Conservation (phyloP, 2,797 vertebrate species). For the Erethizon dorsatum region DNA sequence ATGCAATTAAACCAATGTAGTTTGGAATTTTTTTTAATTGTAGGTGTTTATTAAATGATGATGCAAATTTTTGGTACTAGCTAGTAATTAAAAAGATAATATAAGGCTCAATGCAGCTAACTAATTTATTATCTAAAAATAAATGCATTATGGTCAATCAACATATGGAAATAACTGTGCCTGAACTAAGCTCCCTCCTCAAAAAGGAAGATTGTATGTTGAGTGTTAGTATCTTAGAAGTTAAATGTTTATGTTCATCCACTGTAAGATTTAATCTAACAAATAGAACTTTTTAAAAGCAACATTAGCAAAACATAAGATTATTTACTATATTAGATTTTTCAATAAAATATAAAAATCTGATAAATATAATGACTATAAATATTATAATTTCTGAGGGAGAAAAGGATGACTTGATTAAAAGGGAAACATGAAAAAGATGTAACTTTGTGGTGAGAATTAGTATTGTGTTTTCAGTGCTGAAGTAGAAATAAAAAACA, state of each 20-base stretch:
- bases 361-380: neutral
- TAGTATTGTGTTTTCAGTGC: neutral
- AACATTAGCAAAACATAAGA: neutral
- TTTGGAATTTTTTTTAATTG: neutral
- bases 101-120: neutral
- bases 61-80: slow-evolving; percentile 15
- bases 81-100: slow-evolving; percentile 50
- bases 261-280: neutral
- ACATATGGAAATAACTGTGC: neutral
- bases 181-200: neutral
- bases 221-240: neutral
- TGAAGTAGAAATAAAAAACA: neutral
- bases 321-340: neutral
- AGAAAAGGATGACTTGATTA: neutral
- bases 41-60: slow-evolving; percentile 47
- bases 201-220: neutral
- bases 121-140: slow-evolving; percentile 33
- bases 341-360: neutral
- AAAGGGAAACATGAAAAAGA: neutral
- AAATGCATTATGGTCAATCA: neutral
- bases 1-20: slow-evolving; percentile 29
- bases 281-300: neutral
- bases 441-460: neutral
- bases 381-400: neutral
- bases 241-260: neutral